These are phyloP conservation scores for Hydra vulgaris DNA, from an alignment of 30 jellyfish, hydroid and myxozoan species.

Conservation along the genomic window DNA sequence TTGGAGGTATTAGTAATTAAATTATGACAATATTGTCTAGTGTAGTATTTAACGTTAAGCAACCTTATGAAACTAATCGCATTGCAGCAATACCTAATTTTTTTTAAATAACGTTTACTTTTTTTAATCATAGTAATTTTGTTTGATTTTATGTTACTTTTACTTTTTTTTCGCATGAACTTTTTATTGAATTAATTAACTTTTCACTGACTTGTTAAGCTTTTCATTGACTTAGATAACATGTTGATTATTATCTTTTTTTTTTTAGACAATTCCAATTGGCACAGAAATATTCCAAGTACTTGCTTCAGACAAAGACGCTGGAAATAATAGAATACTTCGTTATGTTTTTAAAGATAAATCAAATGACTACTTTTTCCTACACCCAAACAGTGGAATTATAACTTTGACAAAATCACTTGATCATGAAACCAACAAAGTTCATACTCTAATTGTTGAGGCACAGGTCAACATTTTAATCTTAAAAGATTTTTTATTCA, in stretches of 20 bases:
- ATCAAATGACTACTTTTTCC: not conserved
- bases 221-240: no score
- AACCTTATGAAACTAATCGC: no score
- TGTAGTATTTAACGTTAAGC: no score
- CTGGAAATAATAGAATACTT: not conserved
- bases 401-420: not conserved
- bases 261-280: not conserved
- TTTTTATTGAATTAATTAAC: no score
- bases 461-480: constrained; percentile 7
- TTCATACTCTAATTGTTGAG: not conserved
- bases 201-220: no score
- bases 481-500: not conserved
- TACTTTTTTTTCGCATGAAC: no score
- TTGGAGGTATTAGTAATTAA: constrained; percentile 6
- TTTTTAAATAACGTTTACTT: no score
- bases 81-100: no score
- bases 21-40: not conserved
- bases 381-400: constrained; percentile 15
- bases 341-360: constrained; percentile 9
- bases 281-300: not conserved
- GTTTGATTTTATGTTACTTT: no score
- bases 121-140: no score
- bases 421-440: constrained; percentile 1
- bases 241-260: not conserved
- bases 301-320: constrained; percentile 20